These are phyloP conservation scores for Brachyrhaphis roseni DNA, from an alignment of 2,797 vertebrate genomes.

Conservation along the genomic window DNA sequence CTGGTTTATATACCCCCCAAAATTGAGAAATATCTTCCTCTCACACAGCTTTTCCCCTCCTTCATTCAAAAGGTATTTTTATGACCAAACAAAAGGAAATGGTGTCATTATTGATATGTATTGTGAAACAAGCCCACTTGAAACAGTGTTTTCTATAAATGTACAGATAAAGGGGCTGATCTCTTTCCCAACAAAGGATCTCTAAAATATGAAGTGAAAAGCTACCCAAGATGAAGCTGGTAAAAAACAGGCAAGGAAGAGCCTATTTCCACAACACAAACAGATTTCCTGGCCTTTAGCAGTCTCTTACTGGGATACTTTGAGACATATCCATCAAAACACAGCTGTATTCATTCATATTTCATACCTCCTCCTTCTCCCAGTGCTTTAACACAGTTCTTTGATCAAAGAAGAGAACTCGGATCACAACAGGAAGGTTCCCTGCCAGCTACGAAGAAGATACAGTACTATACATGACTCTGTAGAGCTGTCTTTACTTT, in stretches of 20 bases:
- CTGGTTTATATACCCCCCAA: slow-evolving; percentile 70
- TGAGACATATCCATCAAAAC: slow-evolving; percentile 83
- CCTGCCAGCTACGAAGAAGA: slow-evolving; percentile 77
- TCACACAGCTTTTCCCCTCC: slow-evolving; percentile 41
- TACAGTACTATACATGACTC: slow-evolving; percentile 57
- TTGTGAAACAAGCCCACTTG: slow-evolving; percentile 67
- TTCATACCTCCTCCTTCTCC: slow-evolving; percentile 83
- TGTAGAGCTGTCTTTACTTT: slow-evolving; percentile 46
- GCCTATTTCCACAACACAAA: slow-evolving; percentile 82
- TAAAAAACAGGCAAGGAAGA: slow-evolving; percentile 74
- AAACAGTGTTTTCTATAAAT: slow-evolving; percentile 66
- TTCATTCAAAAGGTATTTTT: slow-evolving; percentile 76
- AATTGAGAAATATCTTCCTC: slow-evolving; percentile 75
- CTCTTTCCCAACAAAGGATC: slow-evolving; percentile 78
- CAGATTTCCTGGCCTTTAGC: slow-evolving; percentile 83
- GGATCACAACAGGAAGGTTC: slow-evolving; percentile 82
- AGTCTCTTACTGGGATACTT: slow-evolving; percentile 83
- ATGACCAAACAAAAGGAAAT: slow-evolving; percentile 79
- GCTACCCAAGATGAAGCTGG: slow-evolving; percentile 76
- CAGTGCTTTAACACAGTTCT: slow-evolving; percentile 82
- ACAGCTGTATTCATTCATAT: slow-evolving; percentile 85
- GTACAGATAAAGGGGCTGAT: slow-evolving; percentile 68
- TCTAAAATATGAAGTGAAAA: slow-evolving; percentile 80
- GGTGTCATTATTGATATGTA: slow-evolving; percentile 78
- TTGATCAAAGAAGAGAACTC: slow-evolving; percentile 82